Percentiles rank a stretch among this genome's conserved stretches.
Evolutionary conservation across 2,113 vertebrate genomes (phyloP).

Genomic region (Pantherophis guttatus): DNA sequence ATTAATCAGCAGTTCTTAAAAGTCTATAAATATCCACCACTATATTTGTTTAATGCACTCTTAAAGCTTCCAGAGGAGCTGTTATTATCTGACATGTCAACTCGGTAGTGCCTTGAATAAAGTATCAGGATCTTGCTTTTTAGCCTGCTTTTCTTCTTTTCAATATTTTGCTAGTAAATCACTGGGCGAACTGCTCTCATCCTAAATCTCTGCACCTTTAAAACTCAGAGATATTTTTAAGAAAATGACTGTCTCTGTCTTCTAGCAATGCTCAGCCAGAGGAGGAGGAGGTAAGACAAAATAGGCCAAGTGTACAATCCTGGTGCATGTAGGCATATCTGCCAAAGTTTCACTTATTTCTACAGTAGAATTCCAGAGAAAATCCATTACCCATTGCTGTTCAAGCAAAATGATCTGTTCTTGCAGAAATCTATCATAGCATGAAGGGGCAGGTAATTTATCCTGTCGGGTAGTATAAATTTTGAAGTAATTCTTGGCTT

Average conservation of each 20-base stretch:
- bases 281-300: background rate
- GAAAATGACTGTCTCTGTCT: background rate
- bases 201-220: background rate
- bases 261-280: background rate
- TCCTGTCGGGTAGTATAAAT: background rate
- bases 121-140: background rate
- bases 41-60: background rate
- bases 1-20: background rate
- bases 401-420: background rate
- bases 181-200: background rate
- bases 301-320: background rate
- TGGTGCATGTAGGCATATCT: background rate
- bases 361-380: background rate
- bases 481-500: background rate
- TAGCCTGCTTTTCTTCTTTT: background rate
- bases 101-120: background rate
- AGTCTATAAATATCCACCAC: conserved; percentile 19
- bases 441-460: background rate
- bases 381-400: background rate
- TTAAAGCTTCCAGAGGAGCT: conserved; percentile 9
- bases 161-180: background rate
- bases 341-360: background rate
- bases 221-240: too few relatives aligned
- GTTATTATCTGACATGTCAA: conserved; percentile 29
- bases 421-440: background rate